Percentiles rank a stretch among this genome's conserved stretches.
phyloP scores from a whole-genome alignment of 2,113 vertebrate species.

The Pachycephala philippinensis region DNA sequence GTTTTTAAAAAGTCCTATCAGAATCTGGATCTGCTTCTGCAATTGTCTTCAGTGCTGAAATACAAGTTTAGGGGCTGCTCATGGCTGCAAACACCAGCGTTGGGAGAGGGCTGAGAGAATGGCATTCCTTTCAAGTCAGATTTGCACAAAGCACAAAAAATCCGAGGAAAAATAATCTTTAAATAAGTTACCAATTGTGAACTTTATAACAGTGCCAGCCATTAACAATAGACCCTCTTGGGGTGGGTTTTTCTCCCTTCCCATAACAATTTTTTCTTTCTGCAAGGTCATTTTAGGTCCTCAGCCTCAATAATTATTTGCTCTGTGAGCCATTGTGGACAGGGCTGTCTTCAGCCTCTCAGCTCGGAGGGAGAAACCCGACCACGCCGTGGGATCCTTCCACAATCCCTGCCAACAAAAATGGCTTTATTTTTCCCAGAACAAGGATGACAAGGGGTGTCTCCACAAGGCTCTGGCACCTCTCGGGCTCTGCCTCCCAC shows the following conservation, averaged over 20 bases:
- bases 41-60: neutral
- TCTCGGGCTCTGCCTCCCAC: neutral
- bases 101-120: neutral
- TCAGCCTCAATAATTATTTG: neutral
- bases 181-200: neutral
- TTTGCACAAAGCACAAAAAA: neutral
- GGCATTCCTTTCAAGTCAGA: neutral
- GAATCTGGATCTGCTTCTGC: neutral
- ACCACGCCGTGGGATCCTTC: neutral
- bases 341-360: slow-evolving; percentile 46
- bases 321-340: neutral
- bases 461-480: neutral
- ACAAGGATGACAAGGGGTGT: neutral
- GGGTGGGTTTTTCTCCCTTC: neutral
- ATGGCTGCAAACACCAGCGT: neutral
- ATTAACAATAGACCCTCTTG: slow-evolving; percentile 19
- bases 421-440: neutral
- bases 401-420: neutral
- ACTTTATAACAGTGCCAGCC: neutral
- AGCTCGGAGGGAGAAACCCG: neutral
- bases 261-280: neutral
- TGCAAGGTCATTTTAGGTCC: slow-evolving; percentile 38
- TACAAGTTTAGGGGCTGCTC: neutral
- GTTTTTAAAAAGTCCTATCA: neutral
- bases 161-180: neutral